phyloP scores from a whole-genome alignment of 1,140 invertebrate species.

The Leptestheria dahalacensis region DNA sequence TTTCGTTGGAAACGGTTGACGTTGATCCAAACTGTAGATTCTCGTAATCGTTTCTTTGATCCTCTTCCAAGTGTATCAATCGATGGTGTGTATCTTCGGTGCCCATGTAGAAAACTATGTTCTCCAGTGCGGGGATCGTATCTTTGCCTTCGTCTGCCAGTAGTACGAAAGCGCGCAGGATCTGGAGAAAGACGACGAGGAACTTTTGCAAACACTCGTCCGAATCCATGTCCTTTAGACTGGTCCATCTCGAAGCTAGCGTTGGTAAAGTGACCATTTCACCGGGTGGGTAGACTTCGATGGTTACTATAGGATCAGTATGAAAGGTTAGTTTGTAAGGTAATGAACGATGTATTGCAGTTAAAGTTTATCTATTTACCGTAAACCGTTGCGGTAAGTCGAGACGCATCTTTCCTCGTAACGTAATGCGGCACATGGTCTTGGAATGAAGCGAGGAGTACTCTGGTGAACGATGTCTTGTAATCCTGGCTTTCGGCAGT shows the following conservation, averaged over 20 bases:
- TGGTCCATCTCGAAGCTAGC: neutral
- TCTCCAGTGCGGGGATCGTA: no score
- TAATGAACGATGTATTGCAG: no score
- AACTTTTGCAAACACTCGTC: neutral
- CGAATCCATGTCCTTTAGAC: neutral
- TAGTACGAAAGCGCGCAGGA: neutral
- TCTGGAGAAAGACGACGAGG: no score
- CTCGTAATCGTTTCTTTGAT: no score
- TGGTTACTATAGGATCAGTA: neutral
- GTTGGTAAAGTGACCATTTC: neutral
- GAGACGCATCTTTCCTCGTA: neutral
- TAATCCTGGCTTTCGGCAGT: neutral
- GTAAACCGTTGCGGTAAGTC: neutral
- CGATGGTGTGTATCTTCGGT: no score
- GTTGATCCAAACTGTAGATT: no score
- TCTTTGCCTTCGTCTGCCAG: neutral
- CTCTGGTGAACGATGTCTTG: neutral
- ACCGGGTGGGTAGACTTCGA: constrained; percentile 7
- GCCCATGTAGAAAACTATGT: no score
- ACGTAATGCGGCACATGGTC: neutral
- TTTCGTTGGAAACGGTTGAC: no score
- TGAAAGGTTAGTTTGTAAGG: no score
- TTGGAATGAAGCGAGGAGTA: neutral
- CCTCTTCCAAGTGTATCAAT: no score
- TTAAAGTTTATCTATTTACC: no score